Base-by-base conservation (phyloP, 2,888 invertebrate species). In the Rhyacophila evoluta region DNA sequence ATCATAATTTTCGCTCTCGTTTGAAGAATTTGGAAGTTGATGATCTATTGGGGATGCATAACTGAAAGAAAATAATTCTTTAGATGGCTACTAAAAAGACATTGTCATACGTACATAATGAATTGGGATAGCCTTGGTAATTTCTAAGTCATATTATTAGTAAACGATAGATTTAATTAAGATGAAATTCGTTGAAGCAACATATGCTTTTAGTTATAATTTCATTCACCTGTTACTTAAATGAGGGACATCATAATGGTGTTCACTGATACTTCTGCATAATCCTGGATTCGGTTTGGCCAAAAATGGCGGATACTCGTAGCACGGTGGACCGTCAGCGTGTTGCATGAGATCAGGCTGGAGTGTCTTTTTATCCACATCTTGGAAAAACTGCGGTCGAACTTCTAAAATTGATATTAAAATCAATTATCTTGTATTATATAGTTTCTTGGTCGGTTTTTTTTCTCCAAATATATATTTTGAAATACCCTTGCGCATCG, bases 221-320 rank as follows among this genome's bases (percentile, higher is more conserved):
- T n/a, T n/a, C n/a, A n/a, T n/a, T 84, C 84, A 92, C 92, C 92
- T 93, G 83, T 93, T 92, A 38, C 94, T 94, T 79, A 95, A 89
- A 88, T 95, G 95, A 11, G 96, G 96, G 0, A 96, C 96, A 86
- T 97, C 96, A 87, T 96, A 96, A 86, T 96, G 96, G 86, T 96
- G 96, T 85, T 96, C 96, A 78, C 94, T 94, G 78, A 92, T 90
- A 80, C 92, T 92, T 83, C 91, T 87, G 72, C 91, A 87, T 84
- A 89, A 85, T n/a, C 79, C 74, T 39, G 88, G 85, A 1, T 87
- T 86, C 82, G 87, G 72, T 28, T 79, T 82, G 10, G 79, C 91
- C 91, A 74, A 90, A 86, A 82, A 82, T n/a, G 93, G 94, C 12
- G 95, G 95, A 86, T 96, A 96, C 86, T 96, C 95, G 88, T 96